A percentile compares a stretch with the other conserved stretches of the same genome.
These are phyloP conservation scores for Aythya baeri DNA, from an alignment of 2,113 vertebrate genomes.

Conservation along the genomic window DNA sequence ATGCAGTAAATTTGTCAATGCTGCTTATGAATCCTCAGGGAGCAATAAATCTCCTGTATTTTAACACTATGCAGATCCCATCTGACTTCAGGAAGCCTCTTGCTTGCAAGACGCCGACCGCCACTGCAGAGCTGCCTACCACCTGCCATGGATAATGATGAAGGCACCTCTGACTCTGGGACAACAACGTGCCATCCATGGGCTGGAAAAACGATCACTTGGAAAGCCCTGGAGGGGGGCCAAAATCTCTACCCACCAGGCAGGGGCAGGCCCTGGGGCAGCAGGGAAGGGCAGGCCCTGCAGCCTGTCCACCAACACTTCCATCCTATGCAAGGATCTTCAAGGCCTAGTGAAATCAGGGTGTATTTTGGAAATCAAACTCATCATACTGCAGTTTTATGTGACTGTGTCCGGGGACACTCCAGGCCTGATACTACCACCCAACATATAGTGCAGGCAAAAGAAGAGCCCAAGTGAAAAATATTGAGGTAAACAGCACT, in stretches of 20 bases:
- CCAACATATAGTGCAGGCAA: not conserved
- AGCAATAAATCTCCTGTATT: not conserved
- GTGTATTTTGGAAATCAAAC: not conserved
- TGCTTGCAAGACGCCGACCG: not conserved
- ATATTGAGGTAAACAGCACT: not conserved
- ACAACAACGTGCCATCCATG: rapidly evolving
- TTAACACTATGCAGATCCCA: not conserved
- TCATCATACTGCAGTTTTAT: not conserved
- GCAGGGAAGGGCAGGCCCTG: rapidly evolving
- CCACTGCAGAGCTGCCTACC: rapidly evolving
- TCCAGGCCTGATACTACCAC: not conserved
- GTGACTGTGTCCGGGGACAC: not conserved
- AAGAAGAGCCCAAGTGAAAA: not conserved
- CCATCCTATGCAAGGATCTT: not conserved
- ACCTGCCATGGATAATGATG: not conserved
- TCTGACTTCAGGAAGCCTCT: slow-evolving; percentile 14
- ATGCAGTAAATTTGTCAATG: slow-evolving; percentile 38
- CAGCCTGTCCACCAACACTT: not conserved
- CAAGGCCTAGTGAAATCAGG: not conserved
- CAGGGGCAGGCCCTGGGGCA: rapidly evolving
- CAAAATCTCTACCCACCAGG: rapidly evolving
- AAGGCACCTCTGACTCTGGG: not conserved
- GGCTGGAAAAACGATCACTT: not conserved
- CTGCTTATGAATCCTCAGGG: slow-evolving; percentile 37
- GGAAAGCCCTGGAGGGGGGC: rapidly evolving